These are phyloP conservation scores for Emberiza fucata DNA, from an alignment of 2,113 vertebrate genomes.

Conservation along the genomic window DNA sequence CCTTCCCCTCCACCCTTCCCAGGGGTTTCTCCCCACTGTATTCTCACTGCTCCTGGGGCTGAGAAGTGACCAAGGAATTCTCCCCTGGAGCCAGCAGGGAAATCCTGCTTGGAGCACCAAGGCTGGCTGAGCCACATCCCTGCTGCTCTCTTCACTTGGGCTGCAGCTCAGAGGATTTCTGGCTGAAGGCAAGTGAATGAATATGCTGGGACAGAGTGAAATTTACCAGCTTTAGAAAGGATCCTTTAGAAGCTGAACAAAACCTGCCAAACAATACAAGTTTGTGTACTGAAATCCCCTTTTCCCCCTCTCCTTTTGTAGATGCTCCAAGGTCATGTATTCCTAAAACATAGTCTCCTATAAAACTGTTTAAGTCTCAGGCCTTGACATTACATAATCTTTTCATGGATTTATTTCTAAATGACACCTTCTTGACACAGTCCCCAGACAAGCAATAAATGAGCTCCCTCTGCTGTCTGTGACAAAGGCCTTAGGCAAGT, in stretches of 20 bases:
- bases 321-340: background rate
- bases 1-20: background rate
- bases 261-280: background rate
- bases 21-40: background rate
- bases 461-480: conserved; percentile 49
- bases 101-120: background rate
- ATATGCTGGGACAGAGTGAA: background rate
- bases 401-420: background rate
- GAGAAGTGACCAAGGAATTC: background rate
- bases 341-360: background rate
- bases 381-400: background rate
- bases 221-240: background rate
- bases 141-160: background rate
- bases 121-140: background rate
- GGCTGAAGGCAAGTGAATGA: background rate
- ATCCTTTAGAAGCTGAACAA: background rate
- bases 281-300: background rate
- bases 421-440: background rate
- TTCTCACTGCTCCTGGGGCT: background rate
- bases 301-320: background rate
- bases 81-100: background rate
- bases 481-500: background rate
- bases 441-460: background rate
- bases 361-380: background rate
- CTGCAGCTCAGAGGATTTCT: background rate